A percentile compares a stretch with the other conserved stretches of the same genome.
These are phyloP conservation scores for Platyscapa corneri DNA, from an alignment of 1,140 invertebrate species.

Conservation along the genomic window DNA sequence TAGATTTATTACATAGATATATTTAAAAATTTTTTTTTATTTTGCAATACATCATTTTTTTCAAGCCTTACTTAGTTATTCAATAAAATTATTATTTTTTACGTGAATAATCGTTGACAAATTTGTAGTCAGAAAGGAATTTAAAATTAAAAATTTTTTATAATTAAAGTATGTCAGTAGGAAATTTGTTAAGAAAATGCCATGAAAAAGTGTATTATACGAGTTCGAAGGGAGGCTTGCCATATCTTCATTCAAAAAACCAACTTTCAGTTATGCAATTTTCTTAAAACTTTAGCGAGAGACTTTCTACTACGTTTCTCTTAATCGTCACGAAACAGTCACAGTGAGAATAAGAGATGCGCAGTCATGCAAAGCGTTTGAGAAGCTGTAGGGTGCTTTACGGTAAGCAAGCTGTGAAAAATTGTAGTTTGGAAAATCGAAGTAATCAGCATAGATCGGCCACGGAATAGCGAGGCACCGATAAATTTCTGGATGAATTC, in stretches of 20 bases:
- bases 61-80: no score
- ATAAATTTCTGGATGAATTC: constrained; percentile 58
- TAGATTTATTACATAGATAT: no score
- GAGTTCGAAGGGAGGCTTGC: background rate
- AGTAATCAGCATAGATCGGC: constrained; percentile 35
- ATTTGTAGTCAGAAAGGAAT: no score
- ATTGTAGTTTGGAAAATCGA: constrained; percentile 38
- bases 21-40: no score
- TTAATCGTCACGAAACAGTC: background rate
- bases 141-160: no score
- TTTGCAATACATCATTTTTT: no score
- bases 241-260: background rate
- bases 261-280: background rate
- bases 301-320: background rate
- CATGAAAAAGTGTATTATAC: no score
- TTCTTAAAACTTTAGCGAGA: background rate
- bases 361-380: background rate
- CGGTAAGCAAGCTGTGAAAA: constrained; percentile 12
- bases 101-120: no score
- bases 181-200: no score
- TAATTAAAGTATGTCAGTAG: no score
- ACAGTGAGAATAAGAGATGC: background rate
- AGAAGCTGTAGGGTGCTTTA: background rate
- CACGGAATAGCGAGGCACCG: constrained; percentile 51
- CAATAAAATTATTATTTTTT: no score